phyloP scores from a whole-genome alignment of 2,113 vertebrate species.

The Columbina picui region DNA sequence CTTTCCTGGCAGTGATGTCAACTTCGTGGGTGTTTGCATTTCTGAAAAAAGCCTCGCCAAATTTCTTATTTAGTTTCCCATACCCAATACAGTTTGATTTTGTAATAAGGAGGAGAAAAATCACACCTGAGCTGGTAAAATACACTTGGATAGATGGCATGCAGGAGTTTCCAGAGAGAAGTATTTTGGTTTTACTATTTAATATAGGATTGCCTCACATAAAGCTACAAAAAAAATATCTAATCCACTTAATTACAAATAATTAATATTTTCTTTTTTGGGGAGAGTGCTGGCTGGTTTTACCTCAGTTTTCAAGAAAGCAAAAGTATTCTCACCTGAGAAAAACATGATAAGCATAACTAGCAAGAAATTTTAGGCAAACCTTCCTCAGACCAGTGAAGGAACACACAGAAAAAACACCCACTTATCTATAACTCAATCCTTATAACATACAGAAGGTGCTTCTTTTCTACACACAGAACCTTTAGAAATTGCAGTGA shows the following conservation, averaged over 20 bases:
- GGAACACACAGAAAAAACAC: neutral
- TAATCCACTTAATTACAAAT: constrained; percentile 54
- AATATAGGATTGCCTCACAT: neutral
- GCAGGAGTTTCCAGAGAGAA: neutral
- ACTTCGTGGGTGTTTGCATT: neutral
- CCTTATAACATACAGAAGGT: neutral
- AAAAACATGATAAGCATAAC: neutral
- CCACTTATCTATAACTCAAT: neutral
- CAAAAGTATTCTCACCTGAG: constrained; percentile 34
- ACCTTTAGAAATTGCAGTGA: neutral
- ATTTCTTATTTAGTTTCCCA: neutral
- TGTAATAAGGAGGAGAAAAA: neutral
- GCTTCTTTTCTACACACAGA: neutral
- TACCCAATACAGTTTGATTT: neutral
- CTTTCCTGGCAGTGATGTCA: neutral
- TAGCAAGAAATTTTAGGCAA: neutral
- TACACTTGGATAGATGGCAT: neutral
- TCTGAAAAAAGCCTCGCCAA: neutral
- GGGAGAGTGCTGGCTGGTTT: constrained; percentile 30
- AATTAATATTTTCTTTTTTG: constrained; percentile 43
- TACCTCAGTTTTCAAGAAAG: constrained; percentile 17
- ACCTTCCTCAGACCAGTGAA: neutral
- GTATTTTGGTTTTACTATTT: neutral
- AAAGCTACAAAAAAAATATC: constrained; percentile 53
- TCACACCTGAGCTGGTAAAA: neutral